Base-by-base conservation (phyloP, 2,113 vertebrate species). In the Petrocephalus microphthalmus region DNA sequence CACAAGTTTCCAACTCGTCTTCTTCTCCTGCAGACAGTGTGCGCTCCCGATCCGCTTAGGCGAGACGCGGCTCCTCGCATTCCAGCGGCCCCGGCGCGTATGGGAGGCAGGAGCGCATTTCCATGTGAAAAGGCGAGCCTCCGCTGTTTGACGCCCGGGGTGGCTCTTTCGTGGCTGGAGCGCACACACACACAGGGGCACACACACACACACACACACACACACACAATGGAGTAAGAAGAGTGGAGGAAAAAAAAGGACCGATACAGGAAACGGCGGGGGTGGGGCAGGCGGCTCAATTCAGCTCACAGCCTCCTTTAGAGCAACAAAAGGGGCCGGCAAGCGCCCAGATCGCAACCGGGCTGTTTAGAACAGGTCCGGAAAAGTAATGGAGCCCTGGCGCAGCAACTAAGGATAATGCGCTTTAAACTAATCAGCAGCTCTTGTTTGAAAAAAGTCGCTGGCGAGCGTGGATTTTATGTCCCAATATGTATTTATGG, bases 121-220 rank as follows among this genome's bases (percentile, higher is more conserved):
- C 88, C 88, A 87, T 89, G 88, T 82, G 88, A 87, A 89, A 89
- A 57, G 37, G 85, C 57, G 49, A 67, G n/a, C 53, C 88, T 52
- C 81, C 45, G 71, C n/a, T 60, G 25, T 53, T 85, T 85, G 83
- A 86, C 85, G 49, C 88, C 57, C 7, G 54, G 85, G 78, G 84
- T 81, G 78, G 85, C 54, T 85, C 71, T 33, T 60, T 67, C 85
- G 49, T n/a, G 7, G 86, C 52, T 89, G 71, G 25, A 53, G 54
- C 53, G 37, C 47, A 10, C 60, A 11, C 47, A 7, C 45, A 6
- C 47, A 47, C 37, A 42, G 42, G 42, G 42, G 25, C n/a, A 45
- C 37, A 49, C 5, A 3, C 3, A 2, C 54, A 57, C 20, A 56
- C 83, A 42, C 83, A 52, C 49, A 85, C 82, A n/a, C n/a, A 29